phyloP scores from a whole-genome alignment of 2,797 vertebrate species.

The Phalanger gymnotis region DNA sequence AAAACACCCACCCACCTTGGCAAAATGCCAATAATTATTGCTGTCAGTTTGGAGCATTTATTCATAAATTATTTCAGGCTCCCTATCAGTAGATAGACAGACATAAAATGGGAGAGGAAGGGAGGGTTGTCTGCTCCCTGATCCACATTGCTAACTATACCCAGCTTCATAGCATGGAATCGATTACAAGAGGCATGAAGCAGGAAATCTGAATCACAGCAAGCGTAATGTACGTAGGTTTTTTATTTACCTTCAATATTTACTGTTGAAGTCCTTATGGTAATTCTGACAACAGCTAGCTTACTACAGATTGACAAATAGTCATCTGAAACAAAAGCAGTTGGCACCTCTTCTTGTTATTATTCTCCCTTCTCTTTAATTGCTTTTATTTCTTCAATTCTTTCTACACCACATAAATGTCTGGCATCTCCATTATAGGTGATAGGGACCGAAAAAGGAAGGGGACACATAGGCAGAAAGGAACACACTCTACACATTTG shows the following conservation, averaged over 20 bases:
- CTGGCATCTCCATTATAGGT: neutral
- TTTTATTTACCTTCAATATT: conserved; percentile 9
- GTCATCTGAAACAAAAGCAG: conserved; percentile 17
- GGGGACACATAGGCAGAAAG: neutral
- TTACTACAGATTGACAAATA: neutral
- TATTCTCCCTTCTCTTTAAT: neutral
- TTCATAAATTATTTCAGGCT: neutral
- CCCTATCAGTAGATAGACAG: neutral
- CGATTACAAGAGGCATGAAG: accelerated
- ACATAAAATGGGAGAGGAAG: conserved; percentile 8
- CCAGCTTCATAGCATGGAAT: neutral
- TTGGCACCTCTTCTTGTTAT: conserved; percentile 1
- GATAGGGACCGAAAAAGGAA: no score
- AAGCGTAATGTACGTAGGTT: neutral
- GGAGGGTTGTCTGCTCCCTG: neutral
- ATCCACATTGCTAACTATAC: neutral
- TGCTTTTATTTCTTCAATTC: neutral
- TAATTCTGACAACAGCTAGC: conserved; percentile 18
- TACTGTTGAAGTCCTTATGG: neutral
- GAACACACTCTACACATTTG: neutral
- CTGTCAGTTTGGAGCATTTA: neutral
- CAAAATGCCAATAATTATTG: neutral
- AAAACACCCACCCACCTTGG: neutral
- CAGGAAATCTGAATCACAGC: neutral
- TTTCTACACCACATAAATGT: neutral